Conservation (phyloP, 1,140 invertebrate species). For the Agrilus planipennis region DNA sequence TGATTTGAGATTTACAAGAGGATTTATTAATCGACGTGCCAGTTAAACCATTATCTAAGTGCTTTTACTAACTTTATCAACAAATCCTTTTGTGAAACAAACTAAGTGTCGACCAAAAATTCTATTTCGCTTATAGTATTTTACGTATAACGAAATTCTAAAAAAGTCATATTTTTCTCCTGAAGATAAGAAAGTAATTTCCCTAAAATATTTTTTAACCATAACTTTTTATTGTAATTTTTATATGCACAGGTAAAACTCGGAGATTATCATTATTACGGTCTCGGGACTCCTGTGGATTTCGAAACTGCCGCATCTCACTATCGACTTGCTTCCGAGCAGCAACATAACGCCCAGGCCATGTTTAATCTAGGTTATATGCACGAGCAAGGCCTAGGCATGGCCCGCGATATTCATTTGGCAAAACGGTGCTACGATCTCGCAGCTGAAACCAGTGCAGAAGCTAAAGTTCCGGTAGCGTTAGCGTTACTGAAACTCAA, state of each 20-base stretch:
- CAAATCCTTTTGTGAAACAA: no score
- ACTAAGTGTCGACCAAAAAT: no score
- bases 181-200: no score
- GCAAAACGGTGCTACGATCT: conserved; percentile 92
- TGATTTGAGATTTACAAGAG: background rate
- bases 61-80: no score
- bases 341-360: conserved; percentile 93
- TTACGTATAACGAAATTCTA: no score
- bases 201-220: background rate
- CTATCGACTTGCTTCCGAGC: conserved; percentile 84
- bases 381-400: conserved; percentile 95
- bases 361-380: conserved; percentile 99
- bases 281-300: conserved; percentile 78
- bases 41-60: no score
- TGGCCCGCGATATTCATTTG: conserved; percentile 65
- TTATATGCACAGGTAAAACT: conserved; percentile 63
- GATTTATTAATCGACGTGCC: no score
- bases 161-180: no score
- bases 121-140: no score
- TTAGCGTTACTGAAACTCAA: conserved; percentile 84
- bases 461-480: conserved; percentile 90
- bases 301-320: conserved; percentile 88
- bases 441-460: conserved; percentile 86
- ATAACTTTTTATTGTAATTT: background rate
- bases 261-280: conserved; percentile 98